These are phyloP conservation scores for Crematogaster levior DNA, from an alignment of 2,888 invertebrate genomes.

Conservation along the genomic window DNA sequence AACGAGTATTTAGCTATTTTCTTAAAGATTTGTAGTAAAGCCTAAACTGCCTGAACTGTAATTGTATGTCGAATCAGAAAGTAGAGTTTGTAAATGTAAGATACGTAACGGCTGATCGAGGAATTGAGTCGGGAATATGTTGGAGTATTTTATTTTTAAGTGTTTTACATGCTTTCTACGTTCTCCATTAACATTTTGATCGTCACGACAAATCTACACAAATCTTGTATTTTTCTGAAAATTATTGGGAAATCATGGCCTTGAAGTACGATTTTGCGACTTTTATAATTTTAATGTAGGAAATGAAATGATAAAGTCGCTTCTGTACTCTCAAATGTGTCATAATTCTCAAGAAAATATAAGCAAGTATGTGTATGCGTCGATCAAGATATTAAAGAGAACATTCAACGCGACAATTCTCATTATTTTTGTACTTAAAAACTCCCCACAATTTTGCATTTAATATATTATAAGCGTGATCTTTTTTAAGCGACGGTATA, in stretches of 20 bases:
- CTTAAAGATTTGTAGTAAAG: conserved; percentile 68
- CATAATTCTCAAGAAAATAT: background rate
- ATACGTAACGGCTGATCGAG: background rate
- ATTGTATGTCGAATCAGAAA: conserved; percentile 38
- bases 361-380: background rate
- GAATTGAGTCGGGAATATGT: conserved; percentile 31
- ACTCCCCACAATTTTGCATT: conserved; percentile 52
- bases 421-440: conserved; percentile 63
- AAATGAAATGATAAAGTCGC: background rate
- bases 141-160: background rate
- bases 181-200: conserved; percentile 13
- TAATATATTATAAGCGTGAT: conserved; percentile 39
- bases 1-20: conserved; percentile 64
- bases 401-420: background rate
- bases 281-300: background rate
- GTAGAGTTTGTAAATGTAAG: conserved; percentile 45
- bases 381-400: conserved; percentile 10
- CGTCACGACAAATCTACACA: background rate
- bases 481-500: background rate
- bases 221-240: background rate
- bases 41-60: conserved; percentile 67
- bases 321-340: background rate
- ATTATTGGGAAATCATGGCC: background rate
- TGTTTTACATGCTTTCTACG: background rate
- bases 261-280: background rate